Evolutionary conservation across 2,888 invertebrate species (phyloP), one percentile per base, ranked within the genome.

Genomic region (Synanthedon myopaeformis): DNA sequence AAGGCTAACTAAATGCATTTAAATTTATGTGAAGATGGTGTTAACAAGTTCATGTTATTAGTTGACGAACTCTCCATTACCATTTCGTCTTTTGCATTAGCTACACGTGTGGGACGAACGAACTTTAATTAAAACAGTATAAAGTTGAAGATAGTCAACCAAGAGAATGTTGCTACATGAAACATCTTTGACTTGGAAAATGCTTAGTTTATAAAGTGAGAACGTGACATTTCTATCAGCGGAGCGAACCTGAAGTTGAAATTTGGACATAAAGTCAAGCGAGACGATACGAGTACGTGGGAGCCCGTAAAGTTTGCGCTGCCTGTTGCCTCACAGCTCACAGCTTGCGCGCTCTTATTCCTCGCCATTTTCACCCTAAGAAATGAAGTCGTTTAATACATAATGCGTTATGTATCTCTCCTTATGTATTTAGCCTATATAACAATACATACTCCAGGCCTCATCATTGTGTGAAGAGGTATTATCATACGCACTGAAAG

Each of bases 101-200:
- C 35, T 10, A 35, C 35, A 35, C 35, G 35, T 5, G 23, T 23
- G 23, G 23, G 23, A 23, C 14, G 61, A 66, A 67, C 65, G 63
- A 63, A 70, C 68, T 70, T 65, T 69, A 74, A 76, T 76, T 74
- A 72, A 70, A 75, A 75, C 67, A 75, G 71, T 52, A 60, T n/a
- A 17, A 49, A 49, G 45, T 13, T 49, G 17, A 49, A 14, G 23
- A 49, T 19, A 49, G 23, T 49, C 49, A 49, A 12, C 17, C 17
- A 71, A 74, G 23, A 23, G 23, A 23, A 69, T 68, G 66, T 59
- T 62, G 67, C 64, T 67, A 62, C 67, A 66, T 63, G 65, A 63
- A 70, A 70, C 69, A 70, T 71, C 65, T 71, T 73, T 71, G 73
- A 74, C 72, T 71, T 69, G 70, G 73, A 74, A 76, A 75, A 73